Base-by-base conservation (phyloP, 2,113 vertebrate species). In the Embiotoca jacksoni region DNA sequence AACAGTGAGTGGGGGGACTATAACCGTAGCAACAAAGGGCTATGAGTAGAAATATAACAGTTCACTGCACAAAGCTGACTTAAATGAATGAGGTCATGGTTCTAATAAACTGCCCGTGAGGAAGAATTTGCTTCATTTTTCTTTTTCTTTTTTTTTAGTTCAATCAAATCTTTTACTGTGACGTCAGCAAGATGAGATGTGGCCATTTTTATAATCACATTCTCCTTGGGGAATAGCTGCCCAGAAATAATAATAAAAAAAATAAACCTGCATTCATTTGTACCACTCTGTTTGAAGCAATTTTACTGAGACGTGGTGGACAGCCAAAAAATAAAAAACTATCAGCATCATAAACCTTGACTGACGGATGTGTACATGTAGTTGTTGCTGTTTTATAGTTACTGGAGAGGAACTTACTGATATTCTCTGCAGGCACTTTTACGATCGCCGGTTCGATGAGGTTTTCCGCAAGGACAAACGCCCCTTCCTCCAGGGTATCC, bases 401-500 rank as follows among this genome's bases (percentile, higher is more conserved):
- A 57, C 35, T 54, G 33, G 32, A 52, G 58, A 78, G 65, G 35
- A 64, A 96, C 97, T 96, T 91, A 99, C 98, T 94, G 6, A 99
- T 99, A 82, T 99, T 99, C 93, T 98, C 98, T 7, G 98, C 98
- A 53, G 98, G 98, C 92, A 99, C 98, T 72, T 97, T 96, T n/a
- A 99, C 98, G 62, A 97, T 95, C 0, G 97, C 97, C 4, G 98
- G 97, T 93, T 99, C 98, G 54, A 98, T 96, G 46, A 99, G 96
- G 91, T 99, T 99, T 89, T 99, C 98, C 32, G 98, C 98, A 23
- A 99, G 94, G 86, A 99, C 97, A 82, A 99, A 99, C 7, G 98
- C 98, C 0, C 98, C 98, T 93, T 99, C 98, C 94, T 99, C 98
- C 80, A 99, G 86, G 0, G 98, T 99, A 87, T 99, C 98, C 60